Evolutionary conservation across 2,888 invertebrate genomes (phyloP).

Genomic region (Cotesia congregata): DNA sequence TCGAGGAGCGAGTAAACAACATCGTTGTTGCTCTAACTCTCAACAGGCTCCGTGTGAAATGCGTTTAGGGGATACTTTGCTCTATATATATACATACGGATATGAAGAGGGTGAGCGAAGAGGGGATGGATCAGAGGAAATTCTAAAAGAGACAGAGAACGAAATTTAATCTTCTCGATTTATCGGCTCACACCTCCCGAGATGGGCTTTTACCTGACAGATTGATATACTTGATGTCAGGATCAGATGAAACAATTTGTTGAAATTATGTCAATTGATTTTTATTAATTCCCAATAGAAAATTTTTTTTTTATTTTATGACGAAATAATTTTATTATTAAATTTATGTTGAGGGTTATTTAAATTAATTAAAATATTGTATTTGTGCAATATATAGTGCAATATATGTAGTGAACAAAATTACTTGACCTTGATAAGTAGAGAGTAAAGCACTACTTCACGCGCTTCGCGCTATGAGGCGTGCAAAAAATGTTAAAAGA

Average conservation of each 20-base stretch:
- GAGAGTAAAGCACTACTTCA: no score
- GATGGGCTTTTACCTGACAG: slow-evolving; percentile 4
- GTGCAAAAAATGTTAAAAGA: no score
- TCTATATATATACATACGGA: background rate
- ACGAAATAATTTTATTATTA: no score
- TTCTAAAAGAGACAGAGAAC: slow-evolving; percentile 26
- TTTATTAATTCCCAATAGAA: background rate
- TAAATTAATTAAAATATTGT: no score
- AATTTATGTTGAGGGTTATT: no score
- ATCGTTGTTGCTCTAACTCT: slow-evolving; percentile 9
- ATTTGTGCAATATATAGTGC: no score
- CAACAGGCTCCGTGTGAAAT: slow-evolving; percentile 17
- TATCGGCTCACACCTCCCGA: slow-evolving; percentile 26
- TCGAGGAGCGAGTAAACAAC: slow-evolving; percentile 15
- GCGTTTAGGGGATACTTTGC: background rate
- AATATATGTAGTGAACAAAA: no score
- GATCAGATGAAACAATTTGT: slow-evolving; percentile 7
- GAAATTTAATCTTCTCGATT: slow-evolving; percentile 40
- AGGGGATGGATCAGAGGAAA: slow-evolving; percentile 14
- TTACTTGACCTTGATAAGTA: no score
- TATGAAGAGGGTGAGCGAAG: background rate
- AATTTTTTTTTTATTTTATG: no score
- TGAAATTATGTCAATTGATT: background rate
- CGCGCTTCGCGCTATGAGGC: no score
- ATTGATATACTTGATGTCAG: slow-evolving; percentile 3